phyloP scores from a whole-genome alignment of 2,888 invertebrate genomes.

The Polymixis flavicincta region DNA sequence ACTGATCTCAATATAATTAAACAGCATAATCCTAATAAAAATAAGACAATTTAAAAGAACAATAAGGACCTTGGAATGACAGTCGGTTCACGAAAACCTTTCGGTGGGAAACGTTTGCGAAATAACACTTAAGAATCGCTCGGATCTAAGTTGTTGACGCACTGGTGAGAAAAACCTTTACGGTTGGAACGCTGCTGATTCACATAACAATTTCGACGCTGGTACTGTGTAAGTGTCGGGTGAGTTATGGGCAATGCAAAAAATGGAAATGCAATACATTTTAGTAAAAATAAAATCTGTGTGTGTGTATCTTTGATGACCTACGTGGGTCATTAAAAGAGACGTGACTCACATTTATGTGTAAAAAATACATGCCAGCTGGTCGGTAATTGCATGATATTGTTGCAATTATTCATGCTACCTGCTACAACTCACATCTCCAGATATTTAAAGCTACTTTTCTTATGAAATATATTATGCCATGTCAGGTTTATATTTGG shows the following conservation, averaged over 20 bases:
- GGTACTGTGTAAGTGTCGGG: background rate
- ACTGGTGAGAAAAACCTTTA: slow-evolving; percentile 54
- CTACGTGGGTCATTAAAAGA: background rate
- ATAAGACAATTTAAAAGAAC: slow-evolving; percentile 69
- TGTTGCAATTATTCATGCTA: background rate
- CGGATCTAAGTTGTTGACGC: slow-evolving; percentile 42
- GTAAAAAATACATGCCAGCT: background rate
- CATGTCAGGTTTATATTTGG: background rate
- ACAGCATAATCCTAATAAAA: slow-evolving; percentile 64
- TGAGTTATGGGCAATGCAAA: background rate
- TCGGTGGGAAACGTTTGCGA: slow-evolving; percentile 71
- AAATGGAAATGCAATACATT: background rate
- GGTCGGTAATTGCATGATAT: slow-evolving; percentile 7
- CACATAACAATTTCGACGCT: background rate
- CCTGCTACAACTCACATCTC: background rate
- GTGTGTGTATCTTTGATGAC: background rate
- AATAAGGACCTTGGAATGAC: slow-evolving; percentile 80
- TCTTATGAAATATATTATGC: background rate
- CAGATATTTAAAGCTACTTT: background rate
- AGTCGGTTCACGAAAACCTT: slow-evolving; percentile 68
- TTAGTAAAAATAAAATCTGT: background rate
- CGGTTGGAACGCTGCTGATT: slow-evolving; percentile 37
- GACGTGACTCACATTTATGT: slow-evolving; percentile 16
- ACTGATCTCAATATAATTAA: slow-evolving; percentile 60
- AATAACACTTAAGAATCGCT: slow-evolving; percentile 65